A percentile compares a stretch with the other conserved stretches of the same genome.
phyloP scores from a whole-genome alignment of 2,888 invertebrate genomes.

The Oligia latruncula region DNA sequence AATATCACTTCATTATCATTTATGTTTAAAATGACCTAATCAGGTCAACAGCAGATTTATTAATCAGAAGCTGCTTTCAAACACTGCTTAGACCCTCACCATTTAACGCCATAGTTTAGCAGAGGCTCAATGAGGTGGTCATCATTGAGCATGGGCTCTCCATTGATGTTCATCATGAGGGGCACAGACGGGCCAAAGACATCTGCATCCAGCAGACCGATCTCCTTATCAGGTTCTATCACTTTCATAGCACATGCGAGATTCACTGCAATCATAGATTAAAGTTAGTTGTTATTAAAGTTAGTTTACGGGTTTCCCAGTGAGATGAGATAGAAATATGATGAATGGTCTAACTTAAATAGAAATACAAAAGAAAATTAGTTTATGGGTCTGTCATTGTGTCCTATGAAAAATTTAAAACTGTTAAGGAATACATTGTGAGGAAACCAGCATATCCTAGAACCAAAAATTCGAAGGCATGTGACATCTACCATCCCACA shows the following conservation, averaged over 20 bases:
- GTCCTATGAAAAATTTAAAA: too few relatives aligned
- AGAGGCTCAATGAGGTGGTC: conserved; percentile 96
- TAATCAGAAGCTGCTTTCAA: not conserved
- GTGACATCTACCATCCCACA: too few relatives aligned
- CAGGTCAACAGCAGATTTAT: not conserved
- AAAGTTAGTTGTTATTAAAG: too few relatives aligned
- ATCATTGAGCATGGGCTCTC: conserved; percentile 94
- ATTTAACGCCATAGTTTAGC: conserved; percentile 97
- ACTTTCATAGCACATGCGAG: conserved; percentile 94
- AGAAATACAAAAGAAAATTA: not conserved
- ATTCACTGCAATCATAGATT: conserved; percentile 91
- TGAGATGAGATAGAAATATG: not conserved
- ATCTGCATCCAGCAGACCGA: conserved; percentile 98
- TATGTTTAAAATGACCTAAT: not conserved
- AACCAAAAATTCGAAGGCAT: too few relatives aligned
- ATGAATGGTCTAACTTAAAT: not conserved
- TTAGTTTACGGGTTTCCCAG: not conserved
- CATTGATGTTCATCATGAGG: conserved; percentile 97
- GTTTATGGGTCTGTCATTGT: not conserved
- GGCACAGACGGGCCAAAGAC: conserved; percentile 98
- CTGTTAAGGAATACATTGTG: too few relatives aligned
- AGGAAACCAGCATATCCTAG: too few relatives aligned
- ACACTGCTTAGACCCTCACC: conserved; percentile 88
- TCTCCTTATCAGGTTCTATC: conserved; percentile 91
- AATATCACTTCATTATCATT: not conserved